A percentile compares a stretch with the other conserved stretches of the same genome.
These are phyloP conservation scores for Cerastis leucographa DNA, from an alignment of 2,888 invertebrate genomes.

Conservation along the genomic window DNA sequence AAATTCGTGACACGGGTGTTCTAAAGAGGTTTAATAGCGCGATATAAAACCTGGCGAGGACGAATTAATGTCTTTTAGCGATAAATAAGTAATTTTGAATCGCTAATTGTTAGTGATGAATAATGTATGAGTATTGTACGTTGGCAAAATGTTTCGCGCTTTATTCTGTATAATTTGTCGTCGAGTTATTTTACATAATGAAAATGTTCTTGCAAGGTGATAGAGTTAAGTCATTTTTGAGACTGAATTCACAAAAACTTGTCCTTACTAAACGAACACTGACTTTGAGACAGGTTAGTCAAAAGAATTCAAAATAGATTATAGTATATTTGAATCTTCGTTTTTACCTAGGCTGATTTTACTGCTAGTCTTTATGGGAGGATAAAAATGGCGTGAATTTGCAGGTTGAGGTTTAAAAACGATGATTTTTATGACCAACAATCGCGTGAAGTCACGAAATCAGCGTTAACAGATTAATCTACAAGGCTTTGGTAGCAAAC, in stretches of 20 bases:
- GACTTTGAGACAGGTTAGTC: slow-evolving; percentile 43
- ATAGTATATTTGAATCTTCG: background rate
- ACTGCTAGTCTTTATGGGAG: slow-evolving; percentile 21
- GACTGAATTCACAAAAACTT: slow-evolving; percentile 53
- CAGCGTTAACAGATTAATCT: slow-evolving; percentile 30
- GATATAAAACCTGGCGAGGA: slow-evolving; percentile 62
- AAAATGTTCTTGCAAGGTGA: slow-evolving; percentile 66
- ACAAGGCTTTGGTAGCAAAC: slow-evolving; percentile 11
- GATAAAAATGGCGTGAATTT: slow-evolving; percentile 50
- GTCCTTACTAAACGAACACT: slow-evolving; percentile 47
- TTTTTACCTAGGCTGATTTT: slow-evolving; percentile 23
- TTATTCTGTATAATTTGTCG: slow-evolving; percentile 62
- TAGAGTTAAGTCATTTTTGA: slow-evolving; percentile 55
- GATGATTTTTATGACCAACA: slow-evolving; percentile 47
- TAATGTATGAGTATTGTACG: slow-evolving; percentile 66
- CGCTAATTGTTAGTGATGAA: slow-evolving; percentile 68
- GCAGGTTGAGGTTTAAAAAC: slow-evolving; percentile 37
- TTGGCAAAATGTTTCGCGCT: slow-evolving; percentile 55
- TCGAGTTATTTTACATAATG: slow-evolving; percentile 63
- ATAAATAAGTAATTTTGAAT: slow-evolving; percentile 72
- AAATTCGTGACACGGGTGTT: slow-evolving; percentile 76
- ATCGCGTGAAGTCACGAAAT: slow-evolving; percentile 61
- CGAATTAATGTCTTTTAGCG: slow-evolving; percentile 66
- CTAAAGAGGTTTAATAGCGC: slow-evolving; percentile 70
- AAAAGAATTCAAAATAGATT: slow-evolving; percentile 22